Conservation (phyloP, 2,797 vertebrate species). For the Falco columbarius region DNA sequence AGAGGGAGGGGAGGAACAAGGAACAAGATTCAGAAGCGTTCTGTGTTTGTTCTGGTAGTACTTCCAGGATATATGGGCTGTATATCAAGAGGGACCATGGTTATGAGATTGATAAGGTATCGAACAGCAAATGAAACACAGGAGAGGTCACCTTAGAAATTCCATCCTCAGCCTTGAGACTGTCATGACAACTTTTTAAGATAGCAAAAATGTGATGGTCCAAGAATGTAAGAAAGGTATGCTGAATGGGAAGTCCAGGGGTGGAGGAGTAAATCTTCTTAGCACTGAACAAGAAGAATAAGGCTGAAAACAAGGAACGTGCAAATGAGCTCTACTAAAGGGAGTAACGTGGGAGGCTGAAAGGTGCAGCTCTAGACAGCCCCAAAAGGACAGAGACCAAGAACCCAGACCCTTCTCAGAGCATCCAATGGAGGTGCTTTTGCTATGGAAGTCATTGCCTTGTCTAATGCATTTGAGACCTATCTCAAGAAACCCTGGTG, state of each 20-base stretch:
- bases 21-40: background rate
- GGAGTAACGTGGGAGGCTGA: background rate
- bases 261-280: background rate
- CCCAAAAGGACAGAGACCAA: background rate
- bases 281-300: background rate
- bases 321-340: background rate
- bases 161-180: background rate
- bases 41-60: background rate
- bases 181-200: background rate
- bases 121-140: background rate
- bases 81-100: accelerated
- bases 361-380: background rate
- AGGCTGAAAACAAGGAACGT: background rate
- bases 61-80: background rate
- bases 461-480: background rate
- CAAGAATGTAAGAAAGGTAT: too few relatives aligned
- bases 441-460: background rate
- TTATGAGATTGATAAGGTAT: background rate
- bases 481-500: background rate
- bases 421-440: background rate
- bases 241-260: background rate
- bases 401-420: background rate
- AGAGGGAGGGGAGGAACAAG: background rate
- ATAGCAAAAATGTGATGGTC: background rate
- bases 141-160: background rate